These are phyloP conservation scores for Microtus richardsoni DNA, from an alignment of 2,113 vertebrate species.

Conservation along the genomic window DNA sequence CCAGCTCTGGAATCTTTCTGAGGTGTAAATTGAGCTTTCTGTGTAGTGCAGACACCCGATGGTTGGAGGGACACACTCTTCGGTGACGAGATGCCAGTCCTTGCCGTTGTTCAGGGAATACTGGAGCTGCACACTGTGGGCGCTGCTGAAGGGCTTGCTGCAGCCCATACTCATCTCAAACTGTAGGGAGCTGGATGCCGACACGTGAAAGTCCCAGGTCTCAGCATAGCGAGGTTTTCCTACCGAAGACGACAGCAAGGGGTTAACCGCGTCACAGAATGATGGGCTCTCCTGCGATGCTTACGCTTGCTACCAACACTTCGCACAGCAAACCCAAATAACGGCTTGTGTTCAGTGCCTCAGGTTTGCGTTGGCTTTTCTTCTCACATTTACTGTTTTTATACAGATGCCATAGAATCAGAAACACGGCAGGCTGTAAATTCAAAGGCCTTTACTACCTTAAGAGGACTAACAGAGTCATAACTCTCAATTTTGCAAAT, in stretches of 20 bases:
- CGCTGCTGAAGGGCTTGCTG: slow-evolving; percentile 92
- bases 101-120: slow-evolving; percentile 95
- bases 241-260: slow-evolving; percentile 78
- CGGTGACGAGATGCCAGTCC: slow-evolving; percentile 95
- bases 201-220: slow-evolving; percentile 98
- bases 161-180: slow-evolving; percentile 99
- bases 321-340: slow-evolving; percentile 25
- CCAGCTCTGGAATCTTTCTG: slow-evolving; percentile 96
- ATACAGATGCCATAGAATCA: not conserved
- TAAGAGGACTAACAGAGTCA: not conserved
- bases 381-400: not conserved
- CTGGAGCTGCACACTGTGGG: slow-evolving; percentile 93
- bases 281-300: not conserved
- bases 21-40: slow-evolving; percentile 94
- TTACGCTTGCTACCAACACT: not conserved
- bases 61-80: slow-evolving; percentile 97
- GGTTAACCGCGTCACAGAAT: not conserved
- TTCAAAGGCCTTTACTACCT: not conserved
- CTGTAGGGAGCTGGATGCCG: slow-evolving; percentile 95
- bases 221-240: slow-evolving; percentile 97
- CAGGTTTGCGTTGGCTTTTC: not conserved
- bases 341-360: not conserved
- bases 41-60: slow-evolving; percentile 96
- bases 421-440: not conserved
- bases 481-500: not conserved